Conservation (phyloP, 2,797 vertebrate species). For the Luscinia luscinia region DNA sequence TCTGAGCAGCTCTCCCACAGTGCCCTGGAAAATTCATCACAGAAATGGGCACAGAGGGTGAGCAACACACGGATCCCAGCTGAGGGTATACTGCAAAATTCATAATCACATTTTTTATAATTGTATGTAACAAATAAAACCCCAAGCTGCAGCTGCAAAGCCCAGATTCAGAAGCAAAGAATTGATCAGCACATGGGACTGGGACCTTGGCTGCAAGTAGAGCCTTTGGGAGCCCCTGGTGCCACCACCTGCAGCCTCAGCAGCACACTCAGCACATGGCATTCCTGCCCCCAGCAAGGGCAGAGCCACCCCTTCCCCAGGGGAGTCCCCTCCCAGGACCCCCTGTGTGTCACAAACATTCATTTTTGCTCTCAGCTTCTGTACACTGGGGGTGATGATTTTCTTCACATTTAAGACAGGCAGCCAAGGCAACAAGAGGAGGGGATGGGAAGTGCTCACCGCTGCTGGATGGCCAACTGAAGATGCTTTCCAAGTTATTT, state of each 20-base stretch:
- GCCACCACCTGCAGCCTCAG: background rate
- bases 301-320: background rate
- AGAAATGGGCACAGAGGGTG: background rate
- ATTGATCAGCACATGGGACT: background rate
- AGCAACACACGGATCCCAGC: rapidly evolving
- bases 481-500: slow-evolving; percentile 6
- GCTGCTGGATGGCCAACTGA: background rate
- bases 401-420: background rate
- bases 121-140: background rate
- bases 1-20: background rate
- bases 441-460: background rate
- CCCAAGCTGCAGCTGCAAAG: background rate
- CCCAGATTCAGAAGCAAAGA: background rate
- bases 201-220: background rate
- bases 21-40: background rate
- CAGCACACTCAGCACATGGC: background rate
- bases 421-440: background rate
- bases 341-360: background rate
- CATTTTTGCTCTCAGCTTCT: background rate
- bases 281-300: background rate
- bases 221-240: background rate
- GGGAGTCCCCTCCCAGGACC: background rate
- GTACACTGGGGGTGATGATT: background rate
- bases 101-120: background rate
- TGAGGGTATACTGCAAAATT: background rate